Conservation (phyloP, 1,140 invertebrate genomes). For the Magallana angulata region DNA sequence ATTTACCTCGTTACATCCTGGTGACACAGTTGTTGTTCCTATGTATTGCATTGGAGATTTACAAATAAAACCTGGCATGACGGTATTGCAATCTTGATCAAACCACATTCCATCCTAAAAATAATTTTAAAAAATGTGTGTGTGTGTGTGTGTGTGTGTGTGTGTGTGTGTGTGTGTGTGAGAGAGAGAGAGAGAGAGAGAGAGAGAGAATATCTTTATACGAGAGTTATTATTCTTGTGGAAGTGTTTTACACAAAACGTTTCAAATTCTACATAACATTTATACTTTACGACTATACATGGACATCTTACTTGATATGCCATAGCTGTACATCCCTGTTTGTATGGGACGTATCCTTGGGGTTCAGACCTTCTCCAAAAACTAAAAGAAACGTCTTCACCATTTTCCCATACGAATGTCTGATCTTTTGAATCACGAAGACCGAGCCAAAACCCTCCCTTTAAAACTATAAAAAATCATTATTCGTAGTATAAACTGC, state of each 20-base stretch:
- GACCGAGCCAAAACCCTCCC: conserved; percentile 30
- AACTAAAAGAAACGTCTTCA: conserved; percentile 12
- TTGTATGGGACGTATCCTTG: neutral
- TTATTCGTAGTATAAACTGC: no score
- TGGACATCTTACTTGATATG: neutral
- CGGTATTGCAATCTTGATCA: neutral
- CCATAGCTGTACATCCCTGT: conserved; percentile 10
- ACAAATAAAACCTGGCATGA: conserved; percentile 35
- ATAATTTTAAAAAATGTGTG: neutral
- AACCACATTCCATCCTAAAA: conserved; percentile 28
- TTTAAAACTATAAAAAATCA: neutral
- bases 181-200: no score
- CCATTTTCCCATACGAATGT: conserved; percentile 4
- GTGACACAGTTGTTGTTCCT: neutral
- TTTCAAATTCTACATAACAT: no score
- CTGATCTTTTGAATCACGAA: neutral
- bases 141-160: no score
- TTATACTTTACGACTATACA: no score
- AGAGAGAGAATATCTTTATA: no score
- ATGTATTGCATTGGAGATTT: neutral
- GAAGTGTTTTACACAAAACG: no score
- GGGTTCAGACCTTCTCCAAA: neutral
- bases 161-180: no score
- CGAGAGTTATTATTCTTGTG: no score
- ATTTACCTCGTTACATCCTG: neutral